Evolutionary conservation across 2,888 invertebrate species (phyloP), one percentile per base, ranked within the genome.

Genomic region (Tenthredo livida): DNA sequence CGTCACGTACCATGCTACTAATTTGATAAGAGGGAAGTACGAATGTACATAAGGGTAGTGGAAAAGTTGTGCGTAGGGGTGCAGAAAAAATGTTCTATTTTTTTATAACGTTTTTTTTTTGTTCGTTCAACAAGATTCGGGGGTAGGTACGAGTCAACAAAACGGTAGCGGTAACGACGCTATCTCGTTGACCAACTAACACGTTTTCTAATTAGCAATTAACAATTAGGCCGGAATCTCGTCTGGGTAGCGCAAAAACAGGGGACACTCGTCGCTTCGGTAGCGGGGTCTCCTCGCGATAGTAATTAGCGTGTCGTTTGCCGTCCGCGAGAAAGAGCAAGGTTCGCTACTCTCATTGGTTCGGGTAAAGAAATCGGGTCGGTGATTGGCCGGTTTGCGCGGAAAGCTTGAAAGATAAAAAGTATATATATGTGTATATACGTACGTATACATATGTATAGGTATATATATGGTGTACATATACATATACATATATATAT

Each of bases 141-240:
- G 61, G 61, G 61, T 67, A 17, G 67, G 29, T 73, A 25, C 10
- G 73, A 25, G 73, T 73, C 29, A 65, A 83, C 83, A 65, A 70
- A 83, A 67, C 83, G 83, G n/a, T 65, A 67, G 43, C 67, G 78
- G 40, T 12, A 67, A 70, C 78, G 72, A 72, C 72, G 86, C 87
- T 88, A 88, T 88, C 88, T 86, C 87, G 77, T 87, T 88, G 88
- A 86, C 88, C 88, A 88, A 88, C 87, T 88, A 88, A 88, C 88
- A 87, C 87, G 87, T 88, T 88, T 87, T 86, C 88, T 88, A 88
- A 88, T 88, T 88, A 88, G 88, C 87, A 86, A 87, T 88, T 88
- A 88, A 88, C 87, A 88, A 88, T 88, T 88, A 88, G 87, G 86
- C 87, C 86, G 85, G 86, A 85, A 85, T 87, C 86, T 87, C 85